A percentile compares a stretch with the other conserved stretches of the same genome.
These are phyloP conservation scores for Spea hammondii DNA, from an alignment of 2,797 vertebrate genomes.

Conservation along the genomic window DNA sequence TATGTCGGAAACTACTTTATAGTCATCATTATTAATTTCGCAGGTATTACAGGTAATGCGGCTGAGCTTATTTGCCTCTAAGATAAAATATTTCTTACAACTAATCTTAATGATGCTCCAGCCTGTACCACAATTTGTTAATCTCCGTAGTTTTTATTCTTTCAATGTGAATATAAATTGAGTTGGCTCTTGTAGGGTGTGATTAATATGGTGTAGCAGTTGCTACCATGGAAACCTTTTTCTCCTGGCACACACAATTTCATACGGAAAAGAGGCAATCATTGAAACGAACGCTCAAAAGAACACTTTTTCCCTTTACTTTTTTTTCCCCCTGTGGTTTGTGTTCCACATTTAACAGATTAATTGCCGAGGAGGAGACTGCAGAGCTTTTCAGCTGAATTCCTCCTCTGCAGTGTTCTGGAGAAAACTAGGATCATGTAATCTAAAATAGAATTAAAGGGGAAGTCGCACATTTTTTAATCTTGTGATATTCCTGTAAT, in stretches of 20 bases:
- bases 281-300: conserved; percentile 40
- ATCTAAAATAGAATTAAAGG: too few species aligned
- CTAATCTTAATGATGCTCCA: conserved; percentile 37
- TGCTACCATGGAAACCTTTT: conserved; percentile 49
- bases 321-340: neutral
- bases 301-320: neutral
- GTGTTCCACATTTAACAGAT: neutral
- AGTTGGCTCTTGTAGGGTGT: conserved; percentile 16
- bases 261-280: conserved; percentile 38
- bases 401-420: neutral
- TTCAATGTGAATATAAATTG: conserved; percentile 54
- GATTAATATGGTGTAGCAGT: conserved; percentile 48
- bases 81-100: conserved; percentile 53
- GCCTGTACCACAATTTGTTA: conserved; percentile 14
- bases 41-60: too few species aligned
- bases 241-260: conserved; percentile 39
- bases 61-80: conserved; percentile 5
- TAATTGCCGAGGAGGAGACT: neutral
- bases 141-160: conserved; percentile 32
- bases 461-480: too few species aligned
- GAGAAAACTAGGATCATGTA: too few species aligned
- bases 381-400: neutral
- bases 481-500: too few species aligned
- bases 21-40: too few species aligned
- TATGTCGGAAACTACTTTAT: too few species aligned